Evolutionary conservation across 53 echinoderm and acorn worm species (phyloP), one percentile per base, ranked within the genome.

Genomic region (Crossaster papposus): DNA sequence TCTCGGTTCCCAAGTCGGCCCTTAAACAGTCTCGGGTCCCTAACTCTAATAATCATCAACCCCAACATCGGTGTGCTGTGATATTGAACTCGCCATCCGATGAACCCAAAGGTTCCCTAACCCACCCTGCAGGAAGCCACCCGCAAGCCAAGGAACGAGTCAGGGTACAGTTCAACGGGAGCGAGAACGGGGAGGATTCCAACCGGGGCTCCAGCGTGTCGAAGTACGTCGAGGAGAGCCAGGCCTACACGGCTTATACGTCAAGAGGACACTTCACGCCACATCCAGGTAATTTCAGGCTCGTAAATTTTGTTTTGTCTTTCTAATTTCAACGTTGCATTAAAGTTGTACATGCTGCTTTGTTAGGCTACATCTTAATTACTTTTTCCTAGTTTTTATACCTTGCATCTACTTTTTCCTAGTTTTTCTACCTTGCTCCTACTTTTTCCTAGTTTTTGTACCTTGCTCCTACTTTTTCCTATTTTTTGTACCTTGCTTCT

Each of bases 231-330:
- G 98, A 97, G 78, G 98, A 97, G 84, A 88, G 63, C 9, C 88
- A 96, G 65, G 98, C 98, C 0, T 97, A 97, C 63, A 81, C 98
- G 32, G 91, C 94, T 0, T 97, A 93, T 30, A 94, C 93, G 0
- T 92, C 98, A 33, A 94, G 89, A 75, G 98, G 94, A 32, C 83
- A 97, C 64, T 97, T 97, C 81, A 97, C 98, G 34, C 93, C 98
- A 74, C 93, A 91, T 51, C 98, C 98, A 65, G 91, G 91, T 91
- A 78, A 79, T 65, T 50, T 44, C 44, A 44, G 44, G 44, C 44
- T 44, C 44, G 9, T 44, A 0, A 0, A 7, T 44, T 44, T n/a
- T n/a, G n/a, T 44, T 0, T 44, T 44, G 0, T 44, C 1, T 9
- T 44, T 44, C 44, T 9, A 44, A 44, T 44, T 44, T 44, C 44